Evolutionary conservation across 2,113 vertebrate species (phyloP).

Genomic region (Sceloporus undulatus): DNA sequence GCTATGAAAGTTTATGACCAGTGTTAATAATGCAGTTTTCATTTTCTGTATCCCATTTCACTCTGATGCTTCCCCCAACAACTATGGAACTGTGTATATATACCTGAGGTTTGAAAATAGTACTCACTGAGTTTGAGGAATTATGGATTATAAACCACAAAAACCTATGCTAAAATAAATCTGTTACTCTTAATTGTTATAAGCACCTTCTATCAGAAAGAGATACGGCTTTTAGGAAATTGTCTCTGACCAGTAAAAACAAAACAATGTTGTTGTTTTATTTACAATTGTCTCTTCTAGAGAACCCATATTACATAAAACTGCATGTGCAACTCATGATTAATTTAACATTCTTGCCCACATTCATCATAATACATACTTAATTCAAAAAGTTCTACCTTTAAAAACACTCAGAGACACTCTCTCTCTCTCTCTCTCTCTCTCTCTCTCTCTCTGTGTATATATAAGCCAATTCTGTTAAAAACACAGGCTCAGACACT

Average conservation of each 20-base stretch:
- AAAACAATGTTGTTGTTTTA: neutral
- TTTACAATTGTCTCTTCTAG: no score
- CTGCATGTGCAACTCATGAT: neutral
- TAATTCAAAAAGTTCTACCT: neutral
- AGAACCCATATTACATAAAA: neutral
- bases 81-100: no score
- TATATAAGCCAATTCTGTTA: neutral
- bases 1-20: neutral
- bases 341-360: neutral
- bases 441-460: no score
- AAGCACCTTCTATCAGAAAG: neutral
- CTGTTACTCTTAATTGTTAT: no score
- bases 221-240: neutral
- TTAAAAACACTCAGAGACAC: neutral
- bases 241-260: neutral
- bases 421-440: no score
- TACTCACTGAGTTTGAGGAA: no score
- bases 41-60: no score
- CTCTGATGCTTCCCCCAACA: no score
- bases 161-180: no score
- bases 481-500: neutral
- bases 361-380: neutral
- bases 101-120: no score
- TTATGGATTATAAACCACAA: no score
- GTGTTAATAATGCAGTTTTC: no score